Evolutionary conservation across 2,113 vertebrate genomes (phyloP), one percentile per base, ranked within the genome.

Genomic region (Ciconia boyciana): DNA sequence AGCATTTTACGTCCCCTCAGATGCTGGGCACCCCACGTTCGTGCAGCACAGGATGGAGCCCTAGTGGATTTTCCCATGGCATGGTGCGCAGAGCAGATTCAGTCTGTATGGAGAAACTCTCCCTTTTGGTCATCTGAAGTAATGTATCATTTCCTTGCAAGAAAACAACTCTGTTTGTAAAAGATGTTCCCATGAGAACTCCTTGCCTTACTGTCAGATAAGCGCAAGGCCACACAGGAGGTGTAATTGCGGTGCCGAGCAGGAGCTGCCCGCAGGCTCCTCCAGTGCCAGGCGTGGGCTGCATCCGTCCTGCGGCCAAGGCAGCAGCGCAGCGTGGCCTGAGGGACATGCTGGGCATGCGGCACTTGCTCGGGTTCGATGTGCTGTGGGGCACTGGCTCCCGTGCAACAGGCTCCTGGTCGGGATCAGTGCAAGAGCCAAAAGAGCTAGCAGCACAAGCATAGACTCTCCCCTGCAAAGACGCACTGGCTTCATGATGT

Each of bases 271-370:
- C 0, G 1, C 18, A 55, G n/a, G 15, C 58, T 36, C n/a, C n/a
- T 61, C n/a, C 1, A 2, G n/a, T 21, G 22, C 15, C 17, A 8
- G 6, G 5, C 3, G 1, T 9, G 19, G 36, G 10, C 39, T 39
- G 34, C 7, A 2, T 44, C 16, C 1, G 1, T 34, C 29, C 13
- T 4, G 1, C 0, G 2, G n/a, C 28, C 3, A 3, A 83, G 49
- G 28, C 28, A 51, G 13, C 2, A 7, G n/a, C 24, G 43, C 1
- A 9, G 19, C 19, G 17, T 13, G 55, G 28, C 26, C 26, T 46
- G 36, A 64, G 21, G 62, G 28, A 6, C 39, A 14, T 0, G 2
- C 28, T 20, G 24, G 17, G 6, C 0, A 1, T 31, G 44, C 1
- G 5, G 25, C 5, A 3, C n/a, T n/a, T 54, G 41, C 41, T 31